phyloP scores from a whole-genome alignment of 2,113 vertebrate genomes.

The Mesitornis unicolor region DNA sequence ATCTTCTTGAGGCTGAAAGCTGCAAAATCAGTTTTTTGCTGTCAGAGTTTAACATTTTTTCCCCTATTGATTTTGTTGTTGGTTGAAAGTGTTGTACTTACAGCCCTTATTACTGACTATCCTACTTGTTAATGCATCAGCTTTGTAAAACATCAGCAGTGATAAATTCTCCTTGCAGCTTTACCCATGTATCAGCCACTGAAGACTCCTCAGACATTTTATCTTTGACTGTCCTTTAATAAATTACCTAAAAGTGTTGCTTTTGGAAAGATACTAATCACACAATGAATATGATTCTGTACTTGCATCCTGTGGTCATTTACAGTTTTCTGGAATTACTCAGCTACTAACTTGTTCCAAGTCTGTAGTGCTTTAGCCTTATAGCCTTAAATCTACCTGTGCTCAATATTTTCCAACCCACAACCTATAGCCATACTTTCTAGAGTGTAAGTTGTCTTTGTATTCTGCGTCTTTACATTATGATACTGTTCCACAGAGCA shows the following conservation, averaged over 20 bases:
- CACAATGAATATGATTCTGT: background rate
- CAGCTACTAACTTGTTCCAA: background rate
- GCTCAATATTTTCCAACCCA: background rate
- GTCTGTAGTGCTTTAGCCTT: background rate
- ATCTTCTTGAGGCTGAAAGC: background rate
- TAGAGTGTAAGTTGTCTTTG: background rate
- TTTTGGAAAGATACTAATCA: background rate
- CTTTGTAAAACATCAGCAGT: background rate
- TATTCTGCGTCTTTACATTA: background rate
- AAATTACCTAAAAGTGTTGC: background rate
- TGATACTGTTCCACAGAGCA: background rate
- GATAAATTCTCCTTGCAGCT: background rate
- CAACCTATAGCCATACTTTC: background rate
- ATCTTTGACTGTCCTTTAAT: background rate
- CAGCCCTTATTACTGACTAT: background rate
- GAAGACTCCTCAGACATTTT: background rate
- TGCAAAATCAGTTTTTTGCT: background rate
- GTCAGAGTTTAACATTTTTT: background rate
- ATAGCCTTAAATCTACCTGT: accelerated
- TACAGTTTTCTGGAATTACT: background rate
- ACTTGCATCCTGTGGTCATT: background rate
- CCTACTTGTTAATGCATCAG: background rate
- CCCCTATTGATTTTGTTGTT: background rate
- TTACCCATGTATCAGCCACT: background rate
- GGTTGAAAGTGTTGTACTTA: background rate